These are phyloP conservation scores for Anarhynchus alexandrinus DNA, from an alignment of 2,113 vertebrate genomes.

Conservation along the genomic window DNA sequence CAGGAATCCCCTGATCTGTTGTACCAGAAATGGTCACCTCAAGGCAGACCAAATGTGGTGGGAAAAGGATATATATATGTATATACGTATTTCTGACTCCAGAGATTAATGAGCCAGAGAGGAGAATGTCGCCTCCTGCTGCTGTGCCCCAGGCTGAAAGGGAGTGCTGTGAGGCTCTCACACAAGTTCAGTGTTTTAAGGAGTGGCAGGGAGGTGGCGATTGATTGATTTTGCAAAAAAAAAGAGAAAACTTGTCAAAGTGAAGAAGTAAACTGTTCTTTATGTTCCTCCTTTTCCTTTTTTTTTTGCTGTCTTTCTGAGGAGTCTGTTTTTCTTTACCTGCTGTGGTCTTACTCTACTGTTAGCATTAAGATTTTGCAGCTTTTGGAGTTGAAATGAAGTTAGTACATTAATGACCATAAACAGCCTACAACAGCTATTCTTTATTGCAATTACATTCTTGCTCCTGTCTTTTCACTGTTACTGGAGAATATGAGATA, in stretches of 20 bases:
- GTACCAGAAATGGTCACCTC: background rate
- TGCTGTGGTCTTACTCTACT: background rate
- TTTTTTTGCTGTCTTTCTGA: background rate
- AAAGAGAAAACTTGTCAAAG: background rate
- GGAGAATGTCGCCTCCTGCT: background rate
- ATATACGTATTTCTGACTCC: rapidly evolving
- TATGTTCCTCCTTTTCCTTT: background rate
- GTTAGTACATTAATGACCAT: background rate
- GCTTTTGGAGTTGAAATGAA: background rate
- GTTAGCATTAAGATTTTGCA: background rate
- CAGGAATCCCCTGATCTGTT: background rate
- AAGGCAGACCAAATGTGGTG: background rate
- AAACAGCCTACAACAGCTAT: background rate
- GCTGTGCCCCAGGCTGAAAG: background rate
- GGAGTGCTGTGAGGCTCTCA: background rate
- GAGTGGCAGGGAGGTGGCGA: background rate
- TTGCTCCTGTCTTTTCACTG: background rate
- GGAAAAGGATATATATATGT: background rate
- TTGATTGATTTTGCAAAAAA: background rate
- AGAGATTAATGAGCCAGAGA: background rate
- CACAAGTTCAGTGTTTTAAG: background rate
- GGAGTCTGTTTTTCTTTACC: background rate
- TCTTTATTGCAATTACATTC: background rate
- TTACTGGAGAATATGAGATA: background rate
- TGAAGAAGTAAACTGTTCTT: background rate